Percentiles rank a stretch among this genome's conserved stretches.
Conservation (phyloP, 2,113 vertebrate genomes). For the Cynocephalus volans region DNA sequence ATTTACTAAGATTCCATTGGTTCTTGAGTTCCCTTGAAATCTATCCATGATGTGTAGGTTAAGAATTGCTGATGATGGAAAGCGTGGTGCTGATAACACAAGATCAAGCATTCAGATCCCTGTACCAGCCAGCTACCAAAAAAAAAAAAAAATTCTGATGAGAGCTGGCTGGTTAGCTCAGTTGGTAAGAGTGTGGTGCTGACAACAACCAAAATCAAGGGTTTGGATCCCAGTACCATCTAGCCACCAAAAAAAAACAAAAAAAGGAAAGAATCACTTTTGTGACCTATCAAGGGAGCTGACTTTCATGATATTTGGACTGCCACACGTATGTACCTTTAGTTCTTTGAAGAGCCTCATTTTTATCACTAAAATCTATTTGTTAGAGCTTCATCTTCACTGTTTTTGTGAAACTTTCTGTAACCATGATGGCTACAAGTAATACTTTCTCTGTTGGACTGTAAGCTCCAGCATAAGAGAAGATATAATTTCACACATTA, state of each 20-base stretch:
- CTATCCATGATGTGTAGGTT: neutral
- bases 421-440: neutral
- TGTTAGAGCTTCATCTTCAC: neutral
- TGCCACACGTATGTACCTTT: neutral
- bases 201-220: too few species aligned
- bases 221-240: too few species aligned
- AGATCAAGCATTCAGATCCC: too few species aligned
- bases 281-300: neutral
- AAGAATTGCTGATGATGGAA: neutral
- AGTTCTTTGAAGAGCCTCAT: neutral
- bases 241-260: neutral
- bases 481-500: neutral
- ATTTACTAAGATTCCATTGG: neutral
- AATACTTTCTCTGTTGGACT: conserved; percentile 15
- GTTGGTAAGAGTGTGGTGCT: too few species aligned
- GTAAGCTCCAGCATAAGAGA: neutral
- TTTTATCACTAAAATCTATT: conserved; percentile 37
- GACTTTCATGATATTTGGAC: neutral
- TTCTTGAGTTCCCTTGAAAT: neutral
- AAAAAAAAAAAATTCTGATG: too few species aligned
- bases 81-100: too few species aligned
- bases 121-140: too few species aligned
- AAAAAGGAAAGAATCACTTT: neutral
- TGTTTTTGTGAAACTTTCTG: neutral
- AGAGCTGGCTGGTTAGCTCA: too few species aligned